Base-by-base conservation (phyloP, 2,113 vertebrate genomes). In the Hymenochirus boettgeri region DNA sequence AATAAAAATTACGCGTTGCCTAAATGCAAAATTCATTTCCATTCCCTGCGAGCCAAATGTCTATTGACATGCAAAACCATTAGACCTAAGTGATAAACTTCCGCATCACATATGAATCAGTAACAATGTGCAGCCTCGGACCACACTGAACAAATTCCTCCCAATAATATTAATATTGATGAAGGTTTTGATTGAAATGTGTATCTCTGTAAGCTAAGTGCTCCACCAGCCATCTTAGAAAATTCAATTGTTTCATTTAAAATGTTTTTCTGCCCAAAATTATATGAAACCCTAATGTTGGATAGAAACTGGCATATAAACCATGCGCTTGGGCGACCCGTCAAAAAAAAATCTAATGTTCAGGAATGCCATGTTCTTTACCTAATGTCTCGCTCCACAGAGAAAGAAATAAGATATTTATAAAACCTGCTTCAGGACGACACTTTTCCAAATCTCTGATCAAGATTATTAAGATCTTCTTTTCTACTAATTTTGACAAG, bases 201-300 rank as follows among this genome's bases (percentile, higher is more conserved):
- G 92, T 95, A 95, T 96, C 95, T 93, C 96, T 91, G 96, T 94
- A 92, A 93, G 91, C 88, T 97, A 97, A 99, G 94, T 99, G 94
- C 93, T 97, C 92, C 89, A 86, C 76, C 85, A 91, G 90, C 94
- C 92, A 91, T 92, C 93, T 86, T 87, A 91, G 90, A 88, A 95
- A 96, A 99, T 98, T 89, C 91, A 95, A 98, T 98, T 94, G 92
- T 91, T 92, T 90, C 86, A 93, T n/a, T 94, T 93, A 88, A 94
- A 89, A 90, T 85, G 87, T n/a, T 94, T 94, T 94, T 95, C 90
- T 93, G 88, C 88, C 92, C 86, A 89, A 94, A 95, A 96, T 91
- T 86, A 93, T 95, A 97, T 97, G 91, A 98, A 93, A 94, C 90
- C 88, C 91, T 94, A 98, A 97, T 92, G 92, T 93, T 94, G 87